Evolutionary conservation across 1,140 invertebrate genomes (phyloP), one percentile per base, ranked within the genome.

Genomic region (Papilio helenus): DNA sequence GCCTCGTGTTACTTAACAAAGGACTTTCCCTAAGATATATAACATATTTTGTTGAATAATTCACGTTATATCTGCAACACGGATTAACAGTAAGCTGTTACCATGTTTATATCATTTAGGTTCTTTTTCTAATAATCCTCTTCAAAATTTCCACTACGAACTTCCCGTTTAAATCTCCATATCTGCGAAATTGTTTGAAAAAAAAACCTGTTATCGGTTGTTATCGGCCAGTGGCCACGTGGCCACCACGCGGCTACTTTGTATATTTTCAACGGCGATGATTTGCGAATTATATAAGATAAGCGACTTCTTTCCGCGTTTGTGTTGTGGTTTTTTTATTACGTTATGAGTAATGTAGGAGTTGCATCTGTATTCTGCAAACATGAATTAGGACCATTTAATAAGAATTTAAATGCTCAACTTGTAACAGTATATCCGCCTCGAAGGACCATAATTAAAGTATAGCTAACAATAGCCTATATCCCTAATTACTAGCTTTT

Each of bases 151-250:
- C 23, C 61, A 65, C 23, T 65, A 18, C 61, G 14, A 26, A 26
- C 23, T 65, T 65, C 26, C 61, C 58, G 23, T n/a, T 55, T 26
- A 65, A 65, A 16, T 65, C 2, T 8, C 3, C 23, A 26, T 65
- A 58, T 58, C 55, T 23, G 3, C 1, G 12, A 29, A 61, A 23
- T 61, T 2, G 46, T 49, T 49, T 5, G 46, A 58, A 65, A 65
- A 61, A 65, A 65, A 34, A 65, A 65, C 61, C 61, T 65, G 23
- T 65, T 65, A 65, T 65, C 61, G 16, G 0, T 34, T 26, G 58
- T 61, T 65, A 65, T 65, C 61, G 23, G 61, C 61, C 58, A 61
- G 9, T 26, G 58, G 58, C 58, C 61, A 65, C 61, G 61, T 65
- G 61, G 61, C 61, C 61, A 65, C 10, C 61, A 65, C 61, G 61